These are phyloP conservation scores for Andricus quercusramuli DNA, from an alignment of 2,888 invertebrate genomes.

Conservation along the genomic window DNA sequence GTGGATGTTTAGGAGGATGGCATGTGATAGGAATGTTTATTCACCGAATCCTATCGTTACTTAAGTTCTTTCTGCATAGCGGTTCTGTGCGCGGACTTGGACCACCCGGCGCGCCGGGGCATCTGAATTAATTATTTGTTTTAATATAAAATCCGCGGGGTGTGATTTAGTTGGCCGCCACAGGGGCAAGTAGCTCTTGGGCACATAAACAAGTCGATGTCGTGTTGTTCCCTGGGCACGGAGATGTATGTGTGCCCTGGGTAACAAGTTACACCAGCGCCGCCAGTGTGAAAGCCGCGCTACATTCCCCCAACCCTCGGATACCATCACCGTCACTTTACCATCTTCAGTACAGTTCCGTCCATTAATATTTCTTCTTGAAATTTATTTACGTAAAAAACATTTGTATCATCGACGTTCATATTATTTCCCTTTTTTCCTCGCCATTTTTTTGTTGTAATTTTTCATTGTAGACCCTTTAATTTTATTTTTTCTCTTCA, in stretches of 20 bases:
- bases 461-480: not conserved
- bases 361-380: constrained; percentile 6
- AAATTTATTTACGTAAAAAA: not conserved
- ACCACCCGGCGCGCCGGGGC: constrained; percentile 75
- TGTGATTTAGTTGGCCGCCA: constrained; percentile 76
- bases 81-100: constrained; percentile 48
- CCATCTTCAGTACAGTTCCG: not conserved
- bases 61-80: constrained; percentile 43
- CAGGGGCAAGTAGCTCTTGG: constrained; percentile 66
- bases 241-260: constrained; percentile 59
- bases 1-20: constrained; percentile 5
- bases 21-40: constrained; percentile 37
- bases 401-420: not conserved
- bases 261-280: constrained; percentile 66
- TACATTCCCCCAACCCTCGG: constrained; percentile 39
- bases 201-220: constrained; percentile 75
- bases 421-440: not conserved
- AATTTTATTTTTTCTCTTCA: not conserved
- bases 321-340: not conserved
- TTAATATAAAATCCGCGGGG: constrained; percentile 77
- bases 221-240: constrained; percentile 63
- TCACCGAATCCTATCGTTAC: constrained; percentile 51
- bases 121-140: constrained; percentile 78
- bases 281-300: constrained; percentile 57
- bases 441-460: not conserved